A percentile compares a stretch with the other conserved stretches of the same genome.
Conservation (phyloP, 1,140 invertebrate species). For the Cotesia glomerata region DNA sequence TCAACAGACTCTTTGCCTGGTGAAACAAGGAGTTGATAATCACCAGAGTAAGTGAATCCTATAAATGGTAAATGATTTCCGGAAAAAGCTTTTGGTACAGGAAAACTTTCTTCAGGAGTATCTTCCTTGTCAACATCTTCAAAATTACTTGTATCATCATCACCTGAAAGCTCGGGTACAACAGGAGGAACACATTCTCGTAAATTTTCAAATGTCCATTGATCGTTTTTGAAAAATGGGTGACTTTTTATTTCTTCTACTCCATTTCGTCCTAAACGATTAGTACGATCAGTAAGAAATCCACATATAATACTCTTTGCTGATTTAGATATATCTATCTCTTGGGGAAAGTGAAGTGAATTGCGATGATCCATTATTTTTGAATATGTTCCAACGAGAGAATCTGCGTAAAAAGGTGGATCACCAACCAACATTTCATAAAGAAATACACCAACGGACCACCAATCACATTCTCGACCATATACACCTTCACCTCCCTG, state of each 20-base stretch:
- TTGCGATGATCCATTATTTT: slow-evolving; percentile 99
- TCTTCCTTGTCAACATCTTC: slow-evolving; percentile 96
- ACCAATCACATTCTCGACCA: slow-evolving; percentile 98
- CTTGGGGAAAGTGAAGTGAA: slow-evolving; percentile 92
- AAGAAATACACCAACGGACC: slow-evolving; percentile 98
- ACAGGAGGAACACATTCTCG: slow-evolving; percentile 93
- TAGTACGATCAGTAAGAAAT: slow-evolving; percentile 91
- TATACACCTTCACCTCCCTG: slow-evolving; percentile 96
- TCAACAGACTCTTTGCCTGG: slow-evolving; percentile 59
- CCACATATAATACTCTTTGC: slow-evolving; percentile 93
- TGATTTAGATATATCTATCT: slow-evolving; percentile 89
- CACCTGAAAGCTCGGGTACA: slow-evolving; percentile 91
- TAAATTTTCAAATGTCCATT: slow-evolving; percentile 97
- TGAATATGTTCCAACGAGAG: slow-evolving; percentile 96
- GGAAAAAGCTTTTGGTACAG: slow-evolving; percentile 94
- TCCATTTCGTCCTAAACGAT: slow-evolving; percentile 90
- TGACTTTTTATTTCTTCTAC: slow-evolving; percentile 95
- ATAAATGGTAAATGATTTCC: slow-evolving; percentile 99
- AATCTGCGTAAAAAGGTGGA: slow-evolving; percentile 98
- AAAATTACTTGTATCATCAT: slow-evolving; percentile 98
- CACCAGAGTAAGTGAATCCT: slow-evolving; percentile 96
- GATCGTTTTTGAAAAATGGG: slow-evolving; percentile 94
- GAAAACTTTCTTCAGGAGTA: slow-evolving; percentile 88
- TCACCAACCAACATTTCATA: slow-evolving; percentile 99
- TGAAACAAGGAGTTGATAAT: slow-evolving; percentile 74